These are phyloP conservation scores for Ennomos fuscantarius DNA, from an alignment of 2,888 invertebrate species.

Conservation along the genomic window DNA sequence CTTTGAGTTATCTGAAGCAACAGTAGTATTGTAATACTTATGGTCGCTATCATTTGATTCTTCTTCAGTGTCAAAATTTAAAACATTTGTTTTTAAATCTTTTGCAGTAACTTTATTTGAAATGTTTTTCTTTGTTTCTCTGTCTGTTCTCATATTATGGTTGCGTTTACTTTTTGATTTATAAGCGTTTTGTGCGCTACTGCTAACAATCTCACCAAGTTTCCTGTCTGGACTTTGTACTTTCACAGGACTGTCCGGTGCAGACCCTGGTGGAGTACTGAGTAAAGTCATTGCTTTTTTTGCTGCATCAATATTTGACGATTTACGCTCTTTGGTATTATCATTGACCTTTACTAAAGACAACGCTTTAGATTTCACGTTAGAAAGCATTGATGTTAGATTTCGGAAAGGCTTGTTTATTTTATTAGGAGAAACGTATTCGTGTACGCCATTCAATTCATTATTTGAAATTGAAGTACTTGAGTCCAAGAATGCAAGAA, in stretches of 20 bases:
- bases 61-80: constrained; percentile 47
- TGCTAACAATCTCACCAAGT: constrained; percentile 10
- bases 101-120: constrained; percentile 11
- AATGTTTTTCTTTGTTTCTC: constrained; percentile 10
- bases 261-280: constrained; percentile 68
- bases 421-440: constrained; percentile 66
- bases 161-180: constrained; percentile 27
- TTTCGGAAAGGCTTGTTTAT: constrained; percentile 57
- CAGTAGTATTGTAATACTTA: constrained; percentile 48
- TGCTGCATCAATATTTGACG: constrained; percentile 54
- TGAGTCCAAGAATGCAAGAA: constrained; percentile 74
- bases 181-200: constrained; percentile 5
- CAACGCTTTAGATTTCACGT: constrained; percentile 81
- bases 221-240: constrained; percentile 36
- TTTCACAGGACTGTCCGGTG: constrained; percentile 54
- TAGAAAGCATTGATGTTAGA: constrained; percentile 78
- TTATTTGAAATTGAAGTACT: constrained; percentile 49
- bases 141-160: constrained; percentile 12
- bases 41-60: constrained; percentile 54
- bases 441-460: constrained; percentile 46
- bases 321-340: constrained; percentile 50
- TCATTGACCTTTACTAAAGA: constrained; percentile 78
- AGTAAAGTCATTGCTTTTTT: constrained; percentile 63
- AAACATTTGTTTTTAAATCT: constrained; percentile 18
- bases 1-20: constrained; percentile 53